phyloP scores from a whole-genome alignment of 2,113 vertebrate species.

The Prinia subflava region DNA sequence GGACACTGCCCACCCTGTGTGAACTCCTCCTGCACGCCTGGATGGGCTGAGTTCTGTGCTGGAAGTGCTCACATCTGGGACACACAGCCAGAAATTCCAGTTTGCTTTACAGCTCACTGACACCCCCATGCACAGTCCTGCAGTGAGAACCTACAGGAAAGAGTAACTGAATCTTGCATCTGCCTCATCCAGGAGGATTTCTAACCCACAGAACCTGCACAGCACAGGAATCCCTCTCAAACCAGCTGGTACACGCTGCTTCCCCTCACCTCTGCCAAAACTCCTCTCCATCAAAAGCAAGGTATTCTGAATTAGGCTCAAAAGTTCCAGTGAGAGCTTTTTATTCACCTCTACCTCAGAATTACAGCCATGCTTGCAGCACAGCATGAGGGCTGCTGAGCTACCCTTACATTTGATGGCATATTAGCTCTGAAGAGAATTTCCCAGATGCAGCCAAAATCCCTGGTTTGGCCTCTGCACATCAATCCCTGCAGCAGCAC shows the following conservation, averaged over 20 bases:
- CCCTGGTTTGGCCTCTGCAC: background rate
- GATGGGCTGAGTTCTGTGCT: background rate
- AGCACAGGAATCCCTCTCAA: background rate
- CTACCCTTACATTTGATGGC: background rate
- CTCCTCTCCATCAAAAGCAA: background rate
- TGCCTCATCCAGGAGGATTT: background rate
- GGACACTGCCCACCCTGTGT: background rate
- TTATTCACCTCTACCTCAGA: background rate
- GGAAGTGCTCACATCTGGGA: background rate
- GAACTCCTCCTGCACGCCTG: rapidly evolving
- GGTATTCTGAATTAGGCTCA: background rate
- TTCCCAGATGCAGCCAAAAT: background rate
- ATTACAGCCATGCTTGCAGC: background rate
- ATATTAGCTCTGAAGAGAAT: background rate
- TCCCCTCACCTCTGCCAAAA: background rate
- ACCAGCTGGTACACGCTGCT: background rate
- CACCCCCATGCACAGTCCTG: background rate
- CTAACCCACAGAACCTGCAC: background rate
- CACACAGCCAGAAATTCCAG: background rate
- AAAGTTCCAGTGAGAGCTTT: background rate
- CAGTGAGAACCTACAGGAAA: background rate
- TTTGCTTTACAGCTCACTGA: background rate
- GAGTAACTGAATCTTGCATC: background rate
- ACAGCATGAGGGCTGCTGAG: background rate
- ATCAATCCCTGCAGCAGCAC: background rate